phyloP scores from a whole-genome alignment of 2,888 invertebrate genomes.

The Ornithoptera alexandrae region DNA sequence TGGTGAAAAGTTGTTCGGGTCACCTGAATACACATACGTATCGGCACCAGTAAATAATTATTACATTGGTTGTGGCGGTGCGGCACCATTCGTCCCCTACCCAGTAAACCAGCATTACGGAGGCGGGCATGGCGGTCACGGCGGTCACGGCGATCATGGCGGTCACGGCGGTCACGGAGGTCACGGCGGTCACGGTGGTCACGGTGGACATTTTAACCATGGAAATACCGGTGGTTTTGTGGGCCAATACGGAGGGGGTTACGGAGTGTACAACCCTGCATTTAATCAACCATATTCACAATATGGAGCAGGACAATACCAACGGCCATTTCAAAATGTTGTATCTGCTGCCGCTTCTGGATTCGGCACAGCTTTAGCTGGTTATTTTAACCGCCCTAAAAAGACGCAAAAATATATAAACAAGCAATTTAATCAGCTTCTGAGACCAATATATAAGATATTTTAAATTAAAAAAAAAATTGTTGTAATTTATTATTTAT shows the following conservation, averaged over 20 bases:
- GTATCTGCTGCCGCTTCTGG: constrained; percentile 73
- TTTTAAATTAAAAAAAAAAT: constrained; percentile 43
- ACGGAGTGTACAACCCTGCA: constrained; percentile 29
- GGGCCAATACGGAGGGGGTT: constrained; percentile 40
- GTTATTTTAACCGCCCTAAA: constrained; percentile 60
- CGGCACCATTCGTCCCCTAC: constrained; percentile 37
- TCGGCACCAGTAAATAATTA: constrained; percentile 71
- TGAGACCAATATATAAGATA: constrained; percentile 63
- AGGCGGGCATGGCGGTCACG: constrained; percentile 37
- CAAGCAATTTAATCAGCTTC: constrained; percentile 56
- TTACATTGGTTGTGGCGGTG: constrained; percentile 60
- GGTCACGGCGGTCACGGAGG: constrained; percentile 33
- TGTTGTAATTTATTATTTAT: no score
- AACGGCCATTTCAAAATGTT: constrained; percentile 58
- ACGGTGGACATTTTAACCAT: constrained; percentile 32
- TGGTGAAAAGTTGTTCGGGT: constrained; percentile 53
- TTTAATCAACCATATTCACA: constrained; percentile 14
- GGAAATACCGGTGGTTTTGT: constrained; percentile 36
- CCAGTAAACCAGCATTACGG: constrained; percentile 16
- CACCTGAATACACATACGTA: constrained; percentile 61
- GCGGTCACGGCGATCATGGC: constrained; percentile 31
- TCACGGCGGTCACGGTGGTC: constrained; percentile 33
- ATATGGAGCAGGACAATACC: constrained; percentile 32
- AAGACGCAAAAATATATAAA: constrained; percentile 63
- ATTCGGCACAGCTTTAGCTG: constrained; percentile 75